Percentiles rank a stretch among this genome's conserved stretches.
These are phyloP conservation scores for Andrena cerasifolii DNA, from an alignment of 1,140 invertebrate genomes.

Conservation along the genomic window DNA sequence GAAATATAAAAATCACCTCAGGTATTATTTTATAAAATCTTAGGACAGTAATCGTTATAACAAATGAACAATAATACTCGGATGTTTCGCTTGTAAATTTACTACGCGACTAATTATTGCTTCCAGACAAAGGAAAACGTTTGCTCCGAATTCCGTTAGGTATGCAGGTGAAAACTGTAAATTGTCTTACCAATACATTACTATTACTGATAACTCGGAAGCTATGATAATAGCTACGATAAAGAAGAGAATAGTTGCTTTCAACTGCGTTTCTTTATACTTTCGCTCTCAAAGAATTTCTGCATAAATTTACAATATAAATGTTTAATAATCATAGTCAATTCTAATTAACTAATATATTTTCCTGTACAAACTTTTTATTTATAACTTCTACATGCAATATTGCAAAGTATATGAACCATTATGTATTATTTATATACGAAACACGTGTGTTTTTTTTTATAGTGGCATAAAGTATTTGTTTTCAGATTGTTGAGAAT, in stretches of 20 bases:
- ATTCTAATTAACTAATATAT: slow-evolving; percentile 46
- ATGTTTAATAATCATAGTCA: slow-evolving; percentile 36
- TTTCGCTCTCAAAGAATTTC: neutral
- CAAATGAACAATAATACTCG: neutral
- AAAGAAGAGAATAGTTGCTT: neutral
- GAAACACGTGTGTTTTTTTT: neutral
- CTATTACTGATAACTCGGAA: neutral
- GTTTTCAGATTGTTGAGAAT: slow-evolving; percentile 29
- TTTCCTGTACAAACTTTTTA: slow-evolving; percentile 48
- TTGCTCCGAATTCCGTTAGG: neutral
- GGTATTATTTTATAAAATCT: slow-evolving; percentile 51
- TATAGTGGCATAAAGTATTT: slow-evolving; percentile 33
- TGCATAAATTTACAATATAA: slow-evolving; percentile 26
- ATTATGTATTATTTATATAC: slow-evolving; percentile 48
- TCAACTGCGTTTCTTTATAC: neutral
- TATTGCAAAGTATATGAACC: slow-evolving; percentile 6
- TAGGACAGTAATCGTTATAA: slow-evolving; percentile 28
- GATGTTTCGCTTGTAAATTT: slow-evolving; percentile 31
- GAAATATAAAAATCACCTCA: slow-evolving; percentile 35
- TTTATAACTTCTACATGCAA: slow-evolving; percentile 32
- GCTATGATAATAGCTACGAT: neutral
- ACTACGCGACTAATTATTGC: slow-evolving; percentile 1
- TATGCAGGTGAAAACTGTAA: neutral
- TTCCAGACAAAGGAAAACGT: slow-evolving; percentile 24
- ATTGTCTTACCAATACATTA: neutral